Evolutionary conservation across 1,140 invertebrate genomes (phyloP).

Genomic region (Muscidifurax raptorellus): DNA sequence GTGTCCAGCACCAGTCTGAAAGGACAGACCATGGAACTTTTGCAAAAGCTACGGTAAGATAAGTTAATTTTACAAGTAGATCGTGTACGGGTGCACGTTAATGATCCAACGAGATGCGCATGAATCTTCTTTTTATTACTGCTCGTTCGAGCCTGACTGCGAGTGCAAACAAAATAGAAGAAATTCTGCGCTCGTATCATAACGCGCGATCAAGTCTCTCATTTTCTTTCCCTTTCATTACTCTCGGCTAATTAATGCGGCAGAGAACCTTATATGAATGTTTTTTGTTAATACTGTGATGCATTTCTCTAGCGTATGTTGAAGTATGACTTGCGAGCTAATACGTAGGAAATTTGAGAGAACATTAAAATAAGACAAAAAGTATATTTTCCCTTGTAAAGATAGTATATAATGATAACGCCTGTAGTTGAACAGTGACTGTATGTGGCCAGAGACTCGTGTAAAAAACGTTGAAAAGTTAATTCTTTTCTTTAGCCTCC

Average conservation of each 20-base stretch:
- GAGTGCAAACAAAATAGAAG: neutral
- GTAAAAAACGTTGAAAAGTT: neutral
- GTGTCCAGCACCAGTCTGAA: constrained; percentile 27
- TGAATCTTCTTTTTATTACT: neutral
- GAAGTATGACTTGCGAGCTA: neutral
- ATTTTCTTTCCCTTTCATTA: neutral
- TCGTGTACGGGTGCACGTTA: neutral
- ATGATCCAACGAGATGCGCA: neutral
- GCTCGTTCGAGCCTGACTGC: neutral
- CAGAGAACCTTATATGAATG: neutral
- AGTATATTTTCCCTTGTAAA: neutral
- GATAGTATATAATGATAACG: neutral
- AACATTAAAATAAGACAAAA: neutral
- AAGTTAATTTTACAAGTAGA: neutral
- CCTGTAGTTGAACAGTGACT: constrained; percentile 28
- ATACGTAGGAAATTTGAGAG: neutral
- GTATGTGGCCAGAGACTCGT: neutral
- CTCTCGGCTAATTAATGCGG: neutral
- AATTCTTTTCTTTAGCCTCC: neutral
- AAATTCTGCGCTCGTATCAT: neutral
- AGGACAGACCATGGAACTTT: constrained; percentile 9
- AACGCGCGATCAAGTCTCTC: neutral
- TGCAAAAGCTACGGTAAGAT: neutral
- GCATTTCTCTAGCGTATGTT: neutral
- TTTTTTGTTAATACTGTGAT: constrained; percentile 33